phyloP scores from a whole-genome alignment of 2,888 invertebrate genomes.

The Synanthedon tipuliformis region DNA sequence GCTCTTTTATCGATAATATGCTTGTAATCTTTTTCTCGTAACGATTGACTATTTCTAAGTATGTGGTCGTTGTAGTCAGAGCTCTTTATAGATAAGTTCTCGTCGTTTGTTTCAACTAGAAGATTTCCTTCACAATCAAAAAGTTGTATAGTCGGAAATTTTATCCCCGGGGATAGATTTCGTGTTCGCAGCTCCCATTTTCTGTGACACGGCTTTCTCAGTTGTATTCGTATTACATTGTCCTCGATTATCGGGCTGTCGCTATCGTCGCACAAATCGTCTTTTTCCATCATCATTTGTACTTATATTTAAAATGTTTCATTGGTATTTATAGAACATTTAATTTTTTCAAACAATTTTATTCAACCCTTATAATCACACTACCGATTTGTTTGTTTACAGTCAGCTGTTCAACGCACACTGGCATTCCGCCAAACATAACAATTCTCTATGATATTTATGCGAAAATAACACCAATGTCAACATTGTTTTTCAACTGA shows the following conservation, averaged over 20 bases:
- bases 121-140: conserved; percentile 73
- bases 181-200: conserved; percentile 75
- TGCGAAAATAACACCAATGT: conserved; percentile 64
- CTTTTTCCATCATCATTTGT: conserved; percentile 41
- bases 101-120: conserved; percentile 71
- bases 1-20: conserved; percentile 42
- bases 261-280: conserved; percentile 51
- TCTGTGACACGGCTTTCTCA: conserved; percentile 71
- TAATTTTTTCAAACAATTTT: not conserved
- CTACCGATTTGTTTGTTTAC: conserved; percentile 62
- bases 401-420: conserved; percentile 53
- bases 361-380: conserved; percentile 26
- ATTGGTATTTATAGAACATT: conserved; percentile 9
- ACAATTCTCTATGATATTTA: conserved; percentile 46
- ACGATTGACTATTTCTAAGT: conserved; percentile 41
- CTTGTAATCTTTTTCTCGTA: conserved; percentile 50
- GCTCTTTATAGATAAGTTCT: conserved; percentile 62
- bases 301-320: conserved; percentile 7
- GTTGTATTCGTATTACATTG: conserved; percentile 72
- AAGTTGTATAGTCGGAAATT: conserved; percentile 72
- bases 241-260: conserved; percentile 60
- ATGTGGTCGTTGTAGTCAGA: conserved; percentile 35
- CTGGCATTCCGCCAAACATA: conserved; percentile 50
- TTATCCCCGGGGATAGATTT: conserved; percentile 71
- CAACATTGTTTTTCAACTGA: conserved; percentile 59